Evolutionary conservation across 2,113 vertebrate genomes (phyloP).

Genomic region (Campylomormyrus numenius): DNA sequence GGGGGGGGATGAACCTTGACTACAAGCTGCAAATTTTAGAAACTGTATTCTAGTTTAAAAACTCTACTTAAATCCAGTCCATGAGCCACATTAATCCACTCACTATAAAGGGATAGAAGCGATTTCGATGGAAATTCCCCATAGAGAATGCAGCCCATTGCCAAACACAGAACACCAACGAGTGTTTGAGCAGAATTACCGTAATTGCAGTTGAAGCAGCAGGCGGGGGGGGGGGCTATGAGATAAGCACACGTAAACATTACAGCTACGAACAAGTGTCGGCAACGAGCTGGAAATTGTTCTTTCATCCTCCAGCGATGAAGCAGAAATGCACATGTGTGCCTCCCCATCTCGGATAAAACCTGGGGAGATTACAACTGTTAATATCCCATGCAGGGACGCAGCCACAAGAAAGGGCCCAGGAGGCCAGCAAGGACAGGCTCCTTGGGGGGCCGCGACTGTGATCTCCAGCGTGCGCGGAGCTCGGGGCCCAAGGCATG

Average conservation of each 20-base stretch:
- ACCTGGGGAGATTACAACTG: conserved; percentile 32
- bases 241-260: conserved; percentile 44
- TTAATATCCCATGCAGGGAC: conserved; percentile 32
- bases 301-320: conserved; percentile 49
- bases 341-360: conserved; percentile 41
- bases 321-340: conserved; percentile 40
- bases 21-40: conserved; percentile 36
- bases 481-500: not conserved
- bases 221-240: conserved; percentile 1
- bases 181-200: conserved; percentile 44
- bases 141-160: conserved; percentile 44
- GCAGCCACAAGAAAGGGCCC: conserved; percentile 44
- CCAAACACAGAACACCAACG: conserved; percentile 42
- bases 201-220: conserved; percentile 42
- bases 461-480: not conserved
- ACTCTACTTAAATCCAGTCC: conserved; percentile 45
- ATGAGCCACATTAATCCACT: conserved; percentile 48
- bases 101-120: conserved; percentile 21
- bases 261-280: conserved; percentile 37
- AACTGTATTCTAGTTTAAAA: conserved; percentile 40
- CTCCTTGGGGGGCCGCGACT: not conserved
- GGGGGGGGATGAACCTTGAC: not conserved
- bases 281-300: conserved; percentile 43
- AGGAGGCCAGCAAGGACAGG: not conserved
- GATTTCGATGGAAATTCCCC: conserved; percentile 54